Conservation (phyloP, 2,888 invertebrate species). For the Hedychridium roseum region DNA sequence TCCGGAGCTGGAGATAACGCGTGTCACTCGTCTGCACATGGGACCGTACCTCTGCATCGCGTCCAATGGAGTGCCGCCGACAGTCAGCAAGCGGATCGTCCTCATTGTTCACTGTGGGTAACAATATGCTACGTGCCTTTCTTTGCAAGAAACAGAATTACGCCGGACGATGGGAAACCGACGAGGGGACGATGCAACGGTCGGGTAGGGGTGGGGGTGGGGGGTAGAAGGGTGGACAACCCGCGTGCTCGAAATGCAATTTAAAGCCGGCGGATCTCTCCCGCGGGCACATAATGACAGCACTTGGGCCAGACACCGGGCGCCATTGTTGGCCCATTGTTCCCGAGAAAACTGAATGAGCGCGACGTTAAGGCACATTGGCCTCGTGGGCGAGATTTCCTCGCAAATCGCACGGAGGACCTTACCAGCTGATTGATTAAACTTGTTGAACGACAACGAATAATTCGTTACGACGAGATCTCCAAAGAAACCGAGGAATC, state of each 20-base stretch:
- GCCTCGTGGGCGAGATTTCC: constrained; percentile 18
- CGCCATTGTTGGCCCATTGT: constrained; percentile 38
- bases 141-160: constrained; percentile 1
- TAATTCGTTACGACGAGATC: too few species aligned
- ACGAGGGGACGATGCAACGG: not conserved
- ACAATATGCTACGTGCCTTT: not conserved
- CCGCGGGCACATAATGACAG: constrained; percentile 28
- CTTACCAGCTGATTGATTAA: constrained; percentile 34
- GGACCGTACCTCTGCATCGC: constrained; percentile 81
- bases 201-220: constrained; percentile 1
- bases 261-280: constrained; percentile 17
- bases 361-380: constrained; percentile 40
- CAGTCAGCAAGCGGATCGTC: constrained; percentile 67
- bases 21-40: constrained; percentile 79
- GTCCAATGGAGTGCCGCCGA: constrained; percentile 77
- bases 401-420: too few species aligned
- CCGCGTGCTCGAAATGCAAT: constrained; percentile 29
- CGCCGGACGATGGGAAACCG: constrained; percentile 1
- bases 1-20: constrained; percentile 71
- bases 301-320: constrained; percentile 29
- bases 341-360: constrained; percentile 20
- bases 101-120: constrained; percentile 82
- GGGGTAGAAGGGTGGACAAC: not conserved
- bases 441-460: too few species aligned
- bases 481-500: too few species aligned